Percentiles rank a stretch among this genome's conserved stretches.
These are phyloP conservation scores for Metallyticus violacea DNA, from an alignment of 2,888 invertebrate species.

Conservation along the genomic window DNA sequence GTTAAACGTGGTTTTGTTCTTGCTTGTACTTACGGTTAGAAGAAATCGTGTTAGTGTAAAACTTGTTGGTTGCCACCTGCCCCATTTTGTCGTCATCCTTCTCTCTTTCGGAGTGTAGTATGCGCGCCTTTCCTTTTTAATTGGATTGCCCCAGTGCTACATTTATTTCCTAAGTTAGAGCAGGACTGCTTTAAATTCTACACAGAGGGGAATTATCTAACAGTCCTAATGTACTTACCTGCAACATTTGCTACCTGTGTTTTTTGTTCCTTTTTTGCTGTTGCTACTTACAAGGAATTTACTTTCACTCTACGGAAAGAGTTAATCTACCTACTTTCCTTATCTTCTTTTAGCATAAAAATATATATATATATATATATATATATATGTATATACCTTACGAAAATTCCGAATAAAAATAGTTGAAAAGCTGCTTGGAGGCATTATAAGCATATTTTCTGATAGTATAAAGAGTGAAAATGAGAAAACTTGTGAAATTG, in stretches of 20 bases:
- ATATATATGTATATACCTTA: no score
- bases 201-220: neutral
- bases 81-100: neutral
- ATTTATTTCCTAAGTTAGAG: neutral
- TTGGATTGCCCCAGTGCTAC: neutral
- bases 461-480: no score
- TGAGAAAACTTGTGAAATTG: no score
- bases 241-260: neutral
- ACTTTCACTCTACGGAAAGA: neutral
- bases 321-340: neutral
- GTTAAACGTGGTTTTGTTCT: neutral
- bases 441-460: no score
- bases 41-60: neutral
- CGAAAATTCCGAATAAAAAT: no score
- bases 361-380: no score
- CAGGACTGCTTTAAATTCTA: neutral
- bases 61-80: neutral
- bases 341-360: neutral
- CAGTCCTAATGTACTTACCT: neutral
- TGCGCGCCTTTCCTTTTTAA: neutral
- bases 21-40: neutral
- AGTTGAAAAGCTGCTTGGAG: no score
- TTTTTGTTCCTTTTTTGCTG: neutral
- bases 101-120: no score
- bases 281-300: neutral